Evolutionary conservation across 2,797 vertebrate genomes (phyloP).

Genomic region (Chaunax sp.): DNA sequence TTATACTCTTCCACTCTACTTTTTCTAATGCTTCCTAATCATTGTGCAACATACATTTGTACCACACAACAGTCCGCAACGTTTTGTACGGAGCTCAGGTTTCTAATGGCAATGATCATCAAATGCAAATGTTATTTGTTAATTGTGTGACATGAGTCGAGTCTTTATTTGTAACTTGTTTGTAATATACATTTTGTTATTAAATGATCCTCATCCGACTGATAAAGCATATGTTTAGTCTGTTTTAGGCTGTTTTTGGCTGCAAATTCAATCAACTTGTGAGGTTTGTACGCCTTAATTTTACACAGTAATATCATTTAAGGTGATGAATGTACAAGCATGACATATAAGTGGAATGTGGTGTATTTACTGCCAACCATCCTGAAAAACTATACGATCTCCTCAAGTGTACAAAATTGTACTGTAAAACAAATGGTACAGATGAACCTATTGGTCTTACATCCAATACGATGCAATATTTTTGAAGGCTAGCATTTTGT

Average conservation of each 20-base stretch:
- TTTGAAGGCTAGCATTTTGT: not conserved
- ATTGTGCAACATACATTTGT: conserved; percentile 63
- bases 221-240: not conserved
- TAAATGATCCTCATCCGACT: conserved; percentile 68
- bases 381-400: too few relatives aligned
- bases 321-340: not conserved
- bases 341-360: too few relatives aligned
- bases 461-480: not conserved
- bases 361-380: too few relatives aligned
- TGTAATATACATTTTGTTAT: conserved; percentile 75
- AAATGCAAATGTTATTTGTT: conserved; percentile 50
- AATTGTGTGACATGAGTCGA: conserved; percentile 49
- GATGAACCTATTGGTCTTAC: not conserved
- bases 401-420: too few relatives aligned
- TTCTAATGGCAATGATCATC: conserved; percentile 45
- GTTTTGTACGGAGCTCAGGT: conserved; percentile 77
- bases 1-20: conserved; percentile 60
- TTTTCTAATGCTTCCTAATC: conserved; percentile 67
- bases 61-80: conserved; percentile 52
- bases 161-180: conserved; percentile 62
- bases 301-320: not conserved
- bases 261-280: not conserved
- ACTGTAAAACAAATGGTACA: not conserved
- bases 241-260: conserved; percentile 7
- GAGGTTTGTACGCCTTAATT: not conserved